These are phyloP conservation scores for Cosmia pyralina DNA, from an alignment of 2,888 invertebrate species.

Conservation along the genomic window DNA sequence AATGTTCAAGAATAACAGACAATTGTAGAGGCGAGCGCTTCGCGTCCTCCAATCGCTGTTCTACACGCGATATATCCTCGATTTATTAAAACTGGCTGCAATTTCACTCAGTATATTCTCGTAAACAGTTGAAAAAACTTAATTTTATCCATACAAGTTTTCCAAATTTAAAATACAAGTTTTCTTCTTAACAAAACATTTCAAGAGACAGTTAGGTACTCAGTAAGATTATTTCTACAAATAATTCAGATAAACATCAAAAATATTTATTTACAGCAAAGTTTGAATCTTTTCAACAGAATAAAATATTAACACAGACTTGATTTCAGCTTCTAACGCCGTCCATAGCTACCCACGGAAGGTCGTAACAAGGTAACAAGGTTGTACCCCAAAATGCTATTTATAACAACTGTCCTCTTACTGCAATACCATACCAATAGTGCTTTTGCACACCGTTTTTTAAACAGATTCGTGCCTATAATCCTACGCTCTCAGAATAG, in stretches of 20 bases:
- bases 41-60: neutral
- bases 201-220: neutral
- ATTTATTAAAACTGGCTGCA: constrained; percentile 2
- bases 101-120: neutral
- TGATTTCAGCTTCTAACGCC: neutral
- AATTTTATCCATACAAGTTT: neutral
- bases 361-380: neutral
- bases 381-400: constrained; percentile 17
- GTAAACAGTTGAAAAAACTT: neutral
- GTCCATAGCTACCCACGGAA: neutral
- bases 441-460: constrained; percentile 17
- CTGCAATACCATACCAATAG: constrained; percentile 15
- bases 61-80: neutral
- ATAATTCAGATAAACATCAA: neutral
- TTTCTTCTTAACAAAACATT: neutral
- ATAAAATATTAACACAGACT: constrained; percentile 3
- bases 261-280: neutral
- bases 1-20: constrained; percentile 2
- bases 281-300: neutral
- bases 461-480: neutral
- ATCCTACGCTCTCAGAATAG: neutral
- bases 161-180: neutral
- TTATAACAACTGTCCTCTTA: constrained; percentile 9
- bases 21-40: neutral
- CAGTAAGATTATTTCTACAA: neutral